Conservation (phyloP, 2,797 vertebrate species). For the Notolepis coatsorum region DNA sequence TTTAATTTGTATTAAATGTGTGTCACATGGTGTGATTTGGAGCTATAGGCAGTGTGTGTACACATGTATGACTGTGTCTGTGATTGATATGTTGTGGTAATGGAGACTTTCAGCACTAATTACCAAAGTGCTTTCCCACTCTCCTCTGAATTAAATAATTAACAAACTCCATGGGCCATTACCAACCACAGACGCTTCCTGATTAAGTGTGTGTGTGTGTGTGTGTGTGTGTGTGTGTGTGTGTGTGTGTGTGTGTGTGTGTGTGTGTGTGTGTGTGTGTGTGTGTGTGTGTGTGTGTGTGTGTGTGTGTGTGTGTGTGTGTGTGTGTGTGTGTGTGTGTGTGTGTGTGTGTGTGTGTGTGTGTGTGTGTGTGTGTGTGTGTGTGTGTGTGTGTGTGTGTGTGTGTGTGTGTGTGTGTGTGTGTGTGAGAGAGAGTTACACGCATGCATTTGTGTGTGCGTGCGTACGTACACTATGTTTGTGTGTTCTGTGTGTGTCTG, state of each 20-base stretch:
- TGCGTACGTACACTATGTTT: background rate
- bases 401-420: background rate
- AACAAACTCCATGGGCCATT: slow-evolving; percentile 25
- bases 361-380: background rate
- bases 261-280: background rate
- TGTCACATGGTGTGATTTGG: background rate
- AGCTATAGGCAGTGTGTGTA: background rate
- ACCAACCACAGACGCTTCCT: slow-evolving; percentile 37
- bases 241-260: background rate
- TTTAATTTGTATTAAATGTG: too few relatives aligned
- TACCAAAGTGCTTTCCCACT: slow-evolving; percentile 47
- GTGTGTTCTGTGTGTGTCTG: background rate
- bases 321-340: background rate
- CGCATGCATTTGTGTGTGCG: background rate
- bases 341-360: background rate
- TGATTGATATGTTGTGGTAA: slow-evolving; percentile 49
- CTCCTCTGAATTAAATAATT: slow-evolving; percentile 55
- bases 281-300: background rate
- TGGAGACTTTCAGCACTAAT: slow-evolving; percentile 46
- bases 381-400: background rate
- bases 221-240: background rate
- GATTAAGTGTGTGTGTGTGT: slow-evolving; percentile 18
- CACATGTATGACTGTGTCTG: slow-evolving; percentile 5
- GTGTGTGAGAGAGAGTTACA: too few relatives aligned
- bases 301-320: background rate